Evolutionary conservation across 2,113 vertebrate species (phyloP), one percentile per base, ranked within the genome.

Genomic region (Cygnus buccinator): DNA sequence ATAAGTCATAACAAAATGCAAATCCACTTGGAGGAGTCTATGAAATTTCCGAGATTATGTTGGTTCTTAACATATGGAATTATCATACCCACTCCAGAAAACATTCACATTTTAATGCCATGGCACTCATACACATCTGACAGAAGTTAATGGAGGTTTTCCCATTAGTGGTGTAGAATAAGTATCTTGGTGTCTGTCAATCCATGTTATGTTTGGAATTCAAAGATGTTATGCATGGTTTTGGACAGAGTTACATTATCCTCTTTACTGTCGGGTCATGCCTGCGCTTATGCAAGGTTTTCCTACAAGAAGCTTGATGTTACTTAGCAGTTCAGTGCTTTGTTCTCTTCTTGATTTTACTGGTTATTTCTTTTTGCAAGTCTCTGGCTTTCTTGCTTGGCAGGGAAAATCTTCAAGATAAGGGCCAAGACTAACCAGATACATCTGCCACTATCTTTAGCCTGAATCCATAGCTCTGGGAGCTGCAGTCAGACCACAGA

Each of bases 41-140:
- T 58, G 33, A 80, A 17, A 63, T 87, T 59, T 72, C 16, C 10
- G n/a, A 21, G 17, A 76, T 86, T 61, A 23, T 5, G 7, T 9
- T 81, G 28, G 4, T 80, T 21, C 39, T 68, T 67, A 46, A 50
- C 10, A 22, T 29, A 13, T 54, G 25, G 21, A 74, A 44, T 57
- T 91, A 20, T 5, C 14, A 59, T 59, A 65, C 39, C 25, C 18
- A 18, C 16, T 68, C 15, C 21, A 92, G 58, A 87, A 84, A 74
- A 70, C 13, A 3, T 75, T 84, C 0, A 10, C 3, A 67, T 74
- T 77, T 85, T 10, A 39, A 9, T 62, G 54, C 5, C 0, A 0
- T 75, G n/a, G 33, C 16, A 63, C 16, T 58, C 23, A 54, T 39
- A 74, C 1, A 50, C 5, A 22, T 72, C 41, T 85, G 17, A 35